These are phyloP conservation scores for Apaloderma vittatum DNA, from an alignment of 2,113 vertebrate genomes.

Conservation along the genomic window DNA sequence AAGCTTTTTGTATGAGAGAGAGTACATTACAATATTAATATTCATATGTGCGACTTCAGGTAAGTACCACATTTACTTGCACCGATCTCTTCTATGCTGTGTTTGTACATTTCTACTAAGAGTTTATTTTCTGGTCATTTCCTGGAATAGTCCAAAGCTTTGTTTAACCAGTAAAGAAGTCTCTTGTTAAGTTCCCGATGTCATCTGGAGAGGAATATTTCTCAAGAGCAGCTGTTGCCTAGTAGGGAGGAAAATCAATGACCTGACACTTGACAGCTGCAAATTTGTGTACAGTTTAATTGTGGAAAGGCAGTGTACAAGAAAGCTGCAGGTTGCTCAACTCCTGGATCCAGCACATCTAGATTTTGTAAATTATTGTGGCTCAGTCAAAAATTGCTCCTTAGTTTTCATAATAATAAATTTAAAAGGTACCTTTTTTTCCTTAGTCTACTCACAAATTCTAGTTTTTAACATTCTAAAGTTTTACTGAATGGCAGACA, in stretches of 20 bases:
- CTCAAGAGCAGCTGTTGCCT: slow-evolving; percentile 48
- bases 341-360: background rate
- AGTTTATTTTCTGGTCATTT: background rate
- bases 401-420: background rate
- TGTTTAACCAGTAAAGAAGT: slow-evolving; percentile 43
- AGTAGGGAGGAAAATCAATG: slow-evolving; percentile 5
- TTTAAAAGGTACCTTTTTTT: background rate
- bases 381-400: background rate
- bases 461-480: background rate
- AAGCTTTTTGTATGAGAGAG: background rate
- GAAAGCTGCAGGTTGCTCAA: background rate
- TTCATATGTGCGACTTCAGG: background rate
- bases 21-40: background rate
- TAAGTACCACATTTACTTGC: background rate
- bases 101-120: background rate
- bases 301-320: background rate
- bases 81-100: background rate
- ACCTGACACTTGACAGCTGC: slow-evolving; percentile 7
- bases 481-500: background rate
- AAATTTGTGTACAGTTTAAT: slow-evolving; percentile 32
- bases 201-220: slow-evolving; percentile 46
- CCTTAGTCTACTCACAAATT: background rate
- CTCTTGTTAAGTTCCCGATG: background rate
- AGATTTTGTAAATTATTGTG: background rate
- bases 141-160: background rate